These are phyloP conservation scores for Phataginus tetradactyla DNA, from an alignment of 2,797 vertebrate genomes.

Conservation along the genomic window DNA sequence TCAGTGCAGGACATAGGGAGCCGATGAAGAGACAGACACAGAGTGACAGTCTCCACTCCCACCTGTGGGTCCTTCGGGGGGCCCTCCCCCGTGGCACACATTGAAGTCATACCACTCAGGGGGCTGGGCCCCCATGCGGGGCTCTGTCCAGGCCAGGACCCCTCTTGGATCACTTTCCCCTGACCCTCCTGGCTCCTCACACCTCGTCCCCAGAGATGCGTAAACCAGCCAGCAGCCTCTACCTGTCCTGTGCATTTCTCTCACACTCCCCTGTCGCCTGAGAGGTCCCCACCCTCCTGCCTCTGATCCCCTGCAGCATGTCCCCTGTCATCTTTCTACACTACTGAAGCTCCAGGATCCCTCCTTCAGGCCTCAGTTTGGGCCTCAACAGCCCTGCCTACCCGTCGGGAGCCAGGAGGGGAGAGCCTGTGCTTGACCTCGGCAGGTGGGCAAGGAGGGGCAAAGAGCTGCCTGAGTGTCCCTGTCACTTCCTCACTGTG, in stretches of 20 bases:
- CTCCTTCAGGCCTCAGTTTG: not conserved
- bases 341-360: not conserved
- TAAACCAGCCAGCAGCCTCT: not conserved
- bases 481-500: not conserved
- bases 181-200: not conserved
- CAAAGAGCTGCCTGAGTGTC: not conserved
- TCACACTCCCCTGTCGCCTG: not conserved
- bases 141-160: not conserved
- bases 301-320: not conserved
- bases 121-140: not conserved
- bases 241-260: not conserved
- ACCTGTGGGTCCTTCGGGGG: not conserved
- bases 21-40: not conserved
- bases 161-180: not conserved
- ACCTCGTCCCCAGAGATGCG: not conserved
- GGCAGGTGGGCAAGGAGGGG: not conserved
- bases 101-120: not conserved
- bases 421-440: not conserved
- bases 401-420: not conserved
- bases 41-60: not conserved
- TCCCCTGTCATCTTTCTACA: not conserved
- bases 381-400: not conserved
- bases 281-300: not conserved
- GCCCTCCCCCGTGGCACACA: too few relatives aligned
- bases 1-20: conserved; percentile 80